Evolutionary conservation across 2,113 vertebrate genomes (phyloP), one percentile per base, ranked within the genome.

Genomic region (Labeo rohita): DNA sequence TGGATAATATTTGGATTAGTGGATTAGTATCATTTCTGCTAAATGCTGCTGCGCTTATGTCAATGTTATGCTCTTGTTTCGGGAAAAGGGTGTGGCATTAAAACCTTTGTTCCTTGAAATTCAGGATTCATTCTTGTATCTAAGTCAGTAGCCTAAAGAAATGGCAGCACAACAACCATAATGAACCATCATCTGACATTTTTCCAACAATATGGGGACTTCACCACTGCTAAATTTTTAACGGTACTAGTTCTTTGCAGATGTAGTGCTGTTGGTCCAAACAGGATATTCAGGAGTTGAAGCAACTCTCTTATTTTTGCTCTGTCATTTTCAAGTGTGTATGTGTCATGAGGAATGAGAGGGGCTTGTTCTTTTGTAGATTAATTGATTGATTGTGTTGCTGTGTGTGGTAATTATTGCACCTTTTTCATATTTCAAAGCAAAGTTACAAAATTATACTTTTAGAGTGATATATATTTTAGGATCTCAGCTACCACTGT

Each of bases 401-500:
- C 8, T 45, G 12, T 28, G 11, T 78, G 23, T 21, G 28, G 45
- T 34, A 12, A 36, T 49, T 52, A 36, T 54, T 52, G 16, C 63
- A 70, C 23, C 15, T 82, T 80, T 82, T 70, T 50, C 5, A 83
- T 83, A 83, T 81, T 80, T 65, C n/a, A 65, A 65, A 28, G 16
- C 2, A 34, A 59, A 56, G n/a, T 23, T 7, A 63, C 56, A 63
- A 49, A 21, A 28, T 65, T 15, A 9, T 18, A 23, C n/a, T 66
- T 65, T 65, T 49, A 66, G 8, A 66, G n/a, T 65, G n/a, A 34
- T 1, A 6, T 49, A 66, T 81, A 63, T 81, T 49, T 81, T 66
- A 49, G 61, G 7, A 66, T 66, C 13, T 66, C 59, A 0, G 39
- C 78, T 47, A 28, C 12, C 2, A 4, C 3, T 80, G 59, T 66